A percentile compares a stretch with the other conserved stretches of the same genome.
phyloP scores from a whole-genome alignment of 2,113 vertebrate species.

The Delphinapterus leucas region DNA sequence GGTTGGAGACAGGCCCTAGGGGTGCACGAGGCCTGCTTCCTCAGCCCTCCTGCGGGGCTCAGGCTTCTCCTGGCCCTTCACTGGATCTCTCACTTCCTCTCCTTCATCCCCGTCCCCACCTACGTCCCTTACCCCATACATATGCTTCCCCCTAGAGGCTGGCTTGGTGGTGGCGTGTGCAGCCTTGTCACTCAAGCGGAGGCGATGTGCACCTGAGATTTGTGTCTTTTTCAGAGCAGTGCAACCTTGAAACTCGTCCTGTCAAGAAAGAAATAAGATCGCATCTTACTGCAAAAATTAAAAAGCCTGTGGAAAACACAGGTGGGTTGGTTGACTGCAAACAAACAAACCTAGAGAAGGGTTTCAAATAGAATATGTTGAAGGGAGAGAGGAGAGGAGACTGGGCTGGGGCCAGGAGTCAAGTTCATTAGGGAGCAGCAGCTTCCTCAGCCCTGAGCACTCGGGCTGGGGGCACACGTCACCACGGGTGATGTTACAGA shows the following conservation, averaged over 20 bases:
- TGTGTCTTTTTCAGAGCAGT: slow-evolving; percentile 70
- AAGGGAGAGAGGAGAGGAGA: background rate
- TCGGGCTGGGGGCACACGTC: background rate
- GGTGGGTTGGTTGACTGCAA: slow-evolving; percentile 53
- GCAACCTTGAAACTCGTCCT: slow-evolving; percentile 16
- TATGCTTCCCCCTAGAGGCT: background rate
- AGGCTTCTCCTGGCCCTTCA: background rate
- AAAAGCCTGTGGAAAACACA: background rate
- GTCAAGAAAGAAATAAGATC: background rate
- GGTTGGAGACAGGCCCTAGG: background rate
- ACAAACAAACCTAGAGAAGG: background rate
- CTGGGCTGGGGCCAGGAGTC: background rate
- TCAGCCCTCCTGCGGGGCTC: background rate
- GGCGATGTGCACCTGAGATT: background rate
- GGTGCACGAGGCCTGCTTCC: background rate
- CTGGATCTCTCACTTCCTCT: background rate
- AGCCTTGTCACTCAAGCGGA: background rate
- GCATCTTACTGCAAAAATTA: background rate
- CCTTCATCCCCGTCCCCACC: background rate
- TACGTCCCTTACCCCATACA: background rate
- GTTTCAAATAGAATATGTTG: background rate
- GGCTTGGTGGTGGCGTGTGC: background rate
- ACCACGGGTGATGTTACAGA: background rate
- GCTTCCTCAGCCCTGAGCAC: background rate
- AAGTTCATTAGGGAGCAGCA: background rate